Base-by-base conservation (phyloP, 2,797 vertebrate genomes). In the Zalophus californianus region DNA sequence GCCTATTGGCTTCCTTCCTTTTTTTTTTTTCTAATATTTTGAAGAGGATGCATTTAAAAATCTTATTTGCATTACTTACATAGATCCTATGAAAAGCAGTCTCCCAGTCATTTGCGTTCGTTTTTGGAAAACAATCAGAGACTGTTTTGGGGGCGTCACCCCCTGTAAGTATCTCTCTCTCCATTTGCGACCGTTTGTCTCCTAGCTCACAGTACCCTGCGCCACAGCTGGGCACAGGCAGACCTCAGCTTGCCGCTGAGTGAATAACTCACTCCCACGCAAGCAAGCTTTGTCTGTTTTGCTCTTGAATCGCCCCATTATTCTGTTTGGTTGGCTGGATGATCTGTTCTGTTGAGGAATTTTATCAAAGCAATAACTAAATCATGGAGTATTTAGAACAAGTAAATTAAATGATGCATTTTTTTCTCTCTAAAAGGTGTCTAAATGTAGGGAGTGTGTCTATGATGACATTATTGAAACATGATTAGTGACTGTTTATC, bases 301-400 rank as follows among this genome's bases (percentile, higher is more conserved):
- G 83, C 32, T 87, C 7, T 41, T 44, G 38, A 96, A 83, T 93
- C 4, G 2, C 35, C 27, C 56, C 64, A 78, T 97, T 93, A 48
- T 79, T 90, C 86, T 79, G 23, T 50, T 92, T 75, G 66, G 18
- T 79, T 95, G 80, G 44, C 86, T 93, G 21, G 38, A 77, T 80
- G 14, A 44, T 85, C 41, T 48, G 52, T 87, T 84, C 84, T 86
- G n/a, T 41, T 79, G 80, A 91, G 88, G 92, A 95, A 94, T 50
- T 72, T n/a, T 85, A 52, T 90, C 70, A 90, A 83, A 78, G 38
- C 52, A 94, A 75, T 27, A 86, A 11, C 77, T 62, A 15, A 96
- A 91, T 85, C 77, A 73, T 4, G 44, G 79, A 92, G n/a, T 90
- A 27, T 79, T 93, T 41, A 82, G 75, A 96, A 79, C 56, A 72